Base-by-base conservation (phyloP, 2,113 vertebrate genomes). In the Picathartes gymnocephalus region DNA sequence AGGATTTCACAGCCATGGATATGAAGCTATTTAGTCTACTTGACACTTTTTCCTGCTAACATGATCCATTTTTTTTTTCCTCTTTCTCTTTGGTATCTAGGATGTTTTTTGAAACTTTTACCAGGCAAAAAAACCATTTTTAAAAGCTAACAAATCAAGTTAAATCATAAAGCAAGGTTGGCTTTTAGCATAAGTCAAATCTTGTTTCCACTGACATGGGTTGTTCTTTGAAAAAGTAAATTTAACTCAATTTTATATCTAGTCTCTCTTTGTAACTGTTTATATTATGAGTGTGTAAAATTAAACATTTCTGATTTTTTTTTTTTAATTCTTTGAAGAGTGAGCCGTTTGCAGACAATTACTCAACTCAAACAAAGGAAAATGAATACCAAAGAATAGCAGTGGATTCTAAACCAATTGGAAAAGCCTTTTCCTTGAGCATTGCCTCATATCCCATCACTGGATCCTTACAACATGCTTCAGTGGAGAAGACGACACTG, bases 401-500 rank as follows among this genome's bases (percentile, higher is more conserved):
- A 90, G 12, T 71, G 93, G 91, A 95, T 91, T 92, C 30, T 54
- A 90, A 78, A 72, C 65, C 60, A 21, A 90, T 25, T 5, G 6
- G 62, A 69, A 86, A 69, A 74, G 23, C 73, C 50, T 58, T 92
- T 86, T 53, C 56, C 69, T 91, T 64, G 76, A 68, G 71, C 84
- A 31, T 19, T 71, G 56, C 84, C 78, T 92, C 93, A 65, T 18
- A 84, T 20, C 57, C 61, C 96, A 84, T 30, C 73, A 68, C 17
- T 80, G 97, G 97, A 94, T 95, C 96, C 77, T 88, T 95, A 98
- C 98, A 99, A 97, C 97, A 99, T 99, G 99, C 97, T 98, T 96
- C 98, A 98, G 98, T 99, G 98, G 98, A 98, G 98, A 85, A 98
- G 98, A 81, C 97, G 99, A 82, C 98, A 98, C 92, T 99, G 98